Evolutionary conservation across 2,113 vertebrate genomes (phyloP), one percentile per base, ranked within the genome.

Genomic region (Paradoxurus hermaphroditus): DNA sequence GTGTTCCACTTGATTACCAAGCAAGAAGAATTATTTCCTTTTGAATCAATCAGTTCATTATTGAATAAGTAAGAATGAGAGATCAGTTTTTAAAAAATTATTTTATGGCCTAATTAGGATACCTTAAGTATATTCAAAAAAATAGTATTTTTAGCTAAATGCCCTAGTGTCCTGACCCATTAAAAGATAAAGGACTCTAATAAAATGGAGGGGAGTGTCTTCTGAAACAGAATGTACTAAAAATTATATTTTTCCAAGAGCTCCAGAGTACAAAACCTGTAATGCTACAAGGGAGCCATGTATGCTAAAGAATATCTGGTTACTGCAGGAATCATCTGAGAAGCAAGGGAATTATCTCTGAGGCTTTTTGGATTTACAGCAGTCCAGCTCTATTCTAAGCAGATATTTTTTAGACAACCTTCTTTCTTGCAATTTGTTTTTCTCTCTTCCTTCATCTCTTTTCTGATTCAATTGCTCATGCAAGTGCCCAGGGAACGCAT

Each of bases 401-500:
- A 95, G 91, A 97, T 97, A 97, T 97, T 97, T 98, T 97, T 96
- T 95, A 98, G 95, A 95, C 97, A 97, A 95, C 46, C 78, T 97
- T 97, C 95, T 97, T 98, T 98, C 97, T 98, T 96, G 96, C 85
- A 92, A 95, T 97, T 97, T 98, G 94, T 98, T 98, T 98, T 96
- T 97, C 97, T 98, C 85, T 97, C 95, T 98, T 92, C 53, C 65
- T 95, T 90, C 83, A 97, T 90, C 96, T 98, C 92, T 98, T 97
- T 97, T 97, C 95, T 98, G 96, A 97, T 98, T 91, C 97, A 95
- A 93, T 98, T 96, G 92, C 99, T 99, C 98, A 99, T 99, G 99
- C 99, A 97, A 99, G 99, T 99, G 85, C 99, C 99, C 91, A 99
- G 99, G 98, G 99, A 99, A 98, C 99, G 98, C 98, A 99, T 99